Evolutionary conservation across 2,888 invertebrate species (phyloP).

Genomic region (Meteorus colon): DNA sequence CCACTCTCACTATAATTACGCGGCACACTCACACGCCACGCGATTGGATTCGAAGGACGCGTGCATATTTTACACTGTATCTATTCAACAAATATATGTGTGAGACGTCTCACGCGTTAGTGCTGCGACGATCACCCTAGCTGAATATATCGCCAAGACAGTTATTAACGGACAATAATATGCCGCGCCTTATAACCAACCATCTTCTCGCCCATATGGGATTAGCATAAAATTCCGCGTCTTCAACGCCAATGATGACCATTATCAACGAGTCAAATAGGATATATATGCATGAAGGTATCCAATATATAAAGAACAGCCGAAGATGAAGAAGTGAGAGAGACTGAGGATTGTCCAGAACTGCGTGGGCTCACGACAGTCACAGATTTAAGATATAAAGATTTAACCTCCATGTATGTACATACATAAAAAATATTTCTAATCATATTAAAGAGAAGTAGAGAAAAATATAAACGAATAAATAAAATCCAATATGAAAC

Average conservation of each 20-base stretch:
- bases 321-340: conserved; percentile 15
- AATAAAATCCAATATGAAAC: too few relatives aligned
- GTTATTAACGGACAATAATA: conserved; percentile 64
- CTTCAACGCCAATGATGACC: conserved; percentile 53
- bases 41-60: conserved; percentile 15
- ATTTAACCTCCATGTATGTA: too few relatives aligned
- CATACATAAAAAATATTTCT: too few relatives aligned
- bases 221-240: conserved; percentile 67
- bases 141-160: conserved; percentile 33
- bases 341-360: conserved; percentile 19
- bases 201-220: conserved; percentile 34
- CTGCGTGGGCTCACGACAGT: conserved; percentile 39
- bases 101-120: conserved; percentile 12
- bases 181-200: conserved; percentile 57
- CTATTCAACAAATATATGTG: not conserved
- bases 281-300: too few relatives aligned
- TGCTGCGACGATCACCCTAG: conserved; percentile 22
- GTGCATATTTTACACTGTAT: not conserved
- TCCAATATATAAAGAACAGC: too few relatives aligned
- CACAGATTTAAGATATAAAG: conserved; percentile 8
- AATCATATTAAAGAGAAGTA: not conserved
- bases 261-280: conserved; percentile 42
- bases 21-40: conserved; percentile 15
- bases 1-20: conserved; percentile 60
- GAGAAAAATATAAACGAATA: not conserved